These are phyloP conservation scores for Rhegmatorhina hoffmannsi DNA, from an alignment of 2,113 vertebrate genomes.

Conservation along the genomic window DNA sequence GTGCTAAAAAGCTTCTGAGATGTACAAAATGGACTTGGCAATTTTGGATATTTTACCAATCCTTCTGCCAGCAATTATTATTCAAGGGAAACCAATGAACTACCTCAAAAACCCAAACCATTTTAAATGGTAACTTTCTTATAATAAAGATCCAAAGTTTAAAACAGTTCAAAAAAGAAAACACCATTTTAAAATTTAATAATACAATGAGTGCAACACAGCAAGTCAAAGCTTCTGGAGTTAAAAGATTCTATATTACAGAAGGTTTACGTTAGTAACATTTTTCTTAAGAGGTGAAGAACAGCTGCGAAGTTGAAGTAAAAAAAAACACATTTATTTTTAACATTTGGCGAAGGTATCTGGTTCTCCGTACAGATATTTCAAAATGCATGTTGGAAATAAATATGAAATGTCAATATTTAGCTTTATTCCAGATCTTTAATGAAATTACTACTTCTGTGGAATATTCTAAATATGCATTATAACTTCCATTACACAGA, in stretches of 20 bases:
- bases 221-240: background rate
- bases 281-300: conserved; percentile 43
- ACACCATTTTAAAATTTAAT: background rate
- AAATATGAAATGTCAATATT: conserved; percentile 56
- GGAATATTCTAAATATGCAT: background rate
- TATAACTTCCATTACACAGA: background rate
- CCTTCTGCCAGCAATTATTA: background rate
- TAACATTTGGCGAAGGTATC: conserved; percentile 55
- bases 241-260: background rate
- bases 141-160: background rate
- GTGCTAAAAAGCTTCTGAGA: background rate
- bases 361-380: conserved; percentile 1
- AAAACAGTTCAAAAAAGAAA: background rate
- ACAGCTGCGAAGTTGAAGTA: conserved; percentile 28
- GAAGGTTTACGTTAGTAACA: background rate
- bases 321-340: background rate
- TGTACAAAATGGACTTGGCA: background rate
- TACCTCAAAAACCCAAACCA: background rate
- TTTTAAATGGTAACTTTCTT: background rate
- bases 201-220: background rate
- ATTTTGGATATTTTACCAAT: background rate
- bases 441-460: conserved; percentile 32
- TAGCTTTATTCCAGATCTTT: conserved; percentile 41
- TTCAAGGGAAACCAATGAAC: background rate
- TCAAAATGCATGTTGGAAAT: conserved; percentile 37